These are phyloP conservation scores for Drosophila setifemur DNA, from an alignment of 1,140 invertebrate genomes.

Conservation along the genomic window DNA sequence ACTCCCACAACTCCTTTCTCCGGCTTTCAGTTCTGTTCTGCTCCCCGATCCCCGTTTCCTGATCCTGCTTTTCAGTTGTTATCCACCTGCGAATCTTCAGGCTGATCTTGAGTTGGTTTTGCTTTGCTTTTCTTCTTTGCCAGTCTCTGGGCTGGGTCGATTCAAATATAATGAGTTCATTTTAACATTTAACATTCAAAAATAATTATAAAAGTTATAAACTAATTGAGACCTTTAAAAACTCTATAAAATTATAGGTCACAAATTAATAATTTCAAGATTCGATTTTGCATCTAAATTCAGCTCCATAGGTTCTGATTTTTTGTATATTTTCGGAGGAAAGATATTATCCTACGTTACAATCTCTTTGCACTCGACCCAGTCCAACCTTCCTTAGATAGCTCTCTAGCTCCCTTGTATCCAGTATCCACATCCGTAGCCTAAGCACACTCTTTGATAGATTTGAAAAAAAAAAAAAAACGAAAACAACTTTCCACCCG, in stretches of 20 bases:
- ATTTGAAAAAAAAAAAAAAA: conserved; percentile 14
- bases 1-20: background rate
- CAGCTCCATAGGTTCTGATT: too few species aligned
- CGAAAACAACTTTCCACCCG: conserved; percentile 13
- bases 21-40: background rate
- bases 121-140: conserved; percentile 7
- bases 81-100: background rate
- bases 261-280: too few species aligned
- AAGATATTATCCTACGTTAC: too few species aligned
- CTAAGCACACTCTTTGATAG: conserved; percentile 18
- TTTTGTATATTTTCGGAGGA: too few species aligned
- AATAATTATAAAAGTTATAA: too few species aligned
- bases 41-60: too few species aligned
- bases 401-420: background rate
- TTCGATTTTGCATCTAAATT: too few species aligned
- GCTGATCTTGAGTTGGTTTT: conserved; percentile 19
- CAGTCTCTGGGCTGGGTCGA: background rate
- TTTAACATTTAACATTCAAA: too few species aligned
- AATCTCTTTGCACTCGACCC: background rate
- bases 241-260: too few species aligned
- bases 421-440: conserved; percentile 1
- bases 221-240: too few species aligned
- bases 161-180: background rate
- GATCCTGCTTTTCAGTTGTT: background rate
- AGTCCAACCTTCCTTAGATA: background rate